These are phyloP conservation scores for Oryzias dopingdopingensis DNA, from an alignment of 2,797 vertebrate species.

Conservation along the genomic window DNA sequence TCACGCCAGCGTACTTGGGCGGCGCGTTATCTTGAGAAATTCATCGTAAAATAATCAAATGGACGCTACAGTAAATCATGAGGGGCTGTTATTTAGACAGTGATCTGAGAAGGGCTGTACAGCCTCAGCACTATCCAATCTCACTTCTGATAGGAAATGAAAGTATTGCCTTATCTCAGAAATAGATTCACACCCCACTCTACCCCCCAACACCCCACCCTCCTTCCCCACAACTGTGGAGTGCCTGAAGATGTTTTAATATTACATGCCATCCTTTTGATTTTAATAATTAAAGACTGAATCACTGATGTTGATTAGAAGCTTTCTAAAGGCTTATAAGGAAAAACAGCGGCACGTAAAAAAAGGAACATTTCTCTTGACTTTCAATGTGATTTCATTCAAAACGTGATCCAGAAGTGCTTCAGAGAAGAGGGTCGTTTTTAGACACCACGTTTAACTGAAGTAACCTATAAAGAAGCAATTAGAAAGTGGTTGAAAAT, in stretches of 20 bases:
- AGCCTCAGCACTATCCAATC: conserved; percentile 34
- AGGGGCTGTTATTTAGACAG: conserved; percentile 27
- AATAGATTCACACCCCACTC: conserved; percentile 31
- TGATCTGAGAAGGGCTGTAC: conserved; percentile 18
- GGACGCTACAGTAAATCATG: conserved; percentile 34
- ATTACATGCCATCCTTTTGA: conserved; percentile 78
- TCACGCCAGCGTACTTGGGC: background rate
- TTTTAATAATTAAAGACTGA: conserved; percentile 76
- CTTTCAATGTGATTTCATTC: conserved; percentile 35
- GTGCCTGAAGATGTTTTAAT: conserved; percentile 76
- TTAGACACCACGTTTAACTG: conserved; percentile 13
- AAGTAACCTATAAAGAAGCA: conserved; percentile 24
- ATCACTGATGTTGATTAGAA: conserved; percentile 74
- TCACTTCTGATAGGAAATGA: conserved; percentile 52
- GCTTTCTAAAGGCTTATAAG: conserved; percentile 56
- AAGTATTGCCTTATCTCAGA: conserved; percentile 57
- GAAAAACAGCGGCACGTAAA: conserved; percentile 54
- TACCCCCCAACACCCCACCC: conserved; percentile 24
- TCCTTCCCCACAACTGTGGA: conserved; percentile 48
- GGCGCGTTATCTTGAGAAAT: conserved; percentile 9
- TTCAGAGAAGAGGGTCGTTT: conserved; percentile 23
- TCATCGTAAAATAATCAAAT: conserved; percentile 26
- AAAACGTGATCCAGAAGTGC: conserved; percentile 28
- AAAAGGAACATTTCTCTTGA: conserved; percentile 47
- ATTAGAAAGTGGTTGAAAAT: conserved; percentile 38